Conservation (phyloP, 1,140 invertebrate genomes). For the Drosophila ironensis region DNA sequence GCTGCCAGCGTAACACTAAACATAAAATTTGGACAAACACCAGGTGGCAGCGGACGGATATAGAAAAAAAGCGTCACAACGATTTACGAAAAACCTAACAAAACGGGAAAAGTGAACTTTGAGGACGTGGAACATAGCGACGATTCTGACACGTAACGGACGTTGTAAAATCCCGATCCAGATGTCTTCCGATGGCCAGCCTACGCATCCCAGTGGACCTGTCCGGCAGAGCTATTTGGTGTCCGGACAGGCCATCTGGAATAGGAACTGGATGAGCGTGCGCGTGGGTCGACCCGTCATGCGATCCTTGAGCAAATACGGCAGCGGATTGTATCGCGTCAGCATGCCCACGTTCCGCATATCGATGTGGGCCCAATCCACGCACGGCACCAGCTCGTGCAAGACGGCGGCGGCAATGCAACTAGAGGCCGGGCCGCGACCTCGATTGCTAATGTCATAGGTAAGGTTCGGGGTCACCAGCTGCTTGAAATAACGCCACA, state of each 20-base stretch:
- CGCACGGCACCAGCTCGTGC: conserved; percentile 85
- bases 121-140: not conserved
- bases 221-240: conserved; percentile 29
- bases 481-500: conserved; percentile 91
- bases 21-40: conserved; percentile 14
- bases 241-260: conserved; percentile 83
- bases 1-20: not conserved
- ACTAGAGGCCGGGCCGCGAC: conserved; percentile 83
- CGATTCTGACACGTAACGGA: not conserved
- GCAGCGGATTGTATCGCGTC: conserved; percentile 83
- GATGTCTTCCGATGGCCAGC: too few species aligned
- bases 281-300: conserved; percentile 86
- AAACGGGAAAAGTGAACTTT: not conserved
- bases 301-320: conserved; percentile 84
- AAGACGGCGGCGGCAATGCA: conserved; percentile 88
- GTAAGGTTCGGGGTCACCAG: conserved; percentile 84
- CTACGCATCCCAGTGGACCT: not conserved
- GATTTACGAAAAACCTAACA: not conserved
- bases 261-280: conserved; percentile 85
- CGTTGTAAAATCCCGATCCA: not conserved
- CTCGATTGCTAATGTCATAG: conserved; percentile 86
- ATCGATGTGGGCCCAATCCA: conserved; percentile 87
- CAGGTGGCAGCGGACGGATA: not conserved
- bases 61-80: not conserved
- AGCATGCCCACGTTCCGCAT: conserved; percentile 86